A percentile compares a stretch with the other conserved stretches of the same genome.
These are phyloP conservation scores for Streptopelia turtur DNA, from an alignment of 2,797 vertebrate species.

Conservation along the genomic window DNA sequence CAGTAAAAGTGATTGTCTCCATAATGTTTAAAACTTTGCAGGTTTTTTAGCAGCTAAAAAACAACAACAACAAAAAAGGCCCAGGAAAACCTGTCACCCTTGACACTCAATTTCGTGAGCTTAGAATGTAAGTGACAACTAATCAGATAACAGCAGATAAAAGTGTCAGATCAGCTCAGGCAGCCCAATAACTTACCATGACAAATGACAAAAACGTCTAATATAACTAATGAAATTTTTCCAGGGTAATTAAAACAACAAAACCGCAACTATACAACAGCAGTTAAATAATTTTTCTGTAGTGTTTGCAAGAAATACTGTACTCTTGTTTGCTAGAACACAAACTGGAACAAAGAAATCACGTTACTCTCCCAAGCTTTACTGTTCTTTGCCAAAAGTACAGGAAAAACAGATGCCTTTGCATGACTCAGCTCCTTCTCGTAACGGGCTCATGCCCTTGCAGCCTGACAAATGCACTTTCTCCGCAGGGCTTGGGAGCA, in stretches of 20 bases:
- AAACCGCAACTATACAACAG: not conserved
- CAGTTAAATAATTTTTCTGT: not conserved
- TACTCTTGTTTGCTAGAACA: not conserved
- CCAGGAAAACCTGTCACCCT: not conserved
- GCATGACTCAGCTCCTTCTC: not conserved
- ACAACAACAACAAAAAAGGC: not conserved
- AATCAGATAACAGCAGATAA: not conserved
- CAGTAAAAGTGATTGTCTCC: not conserved
- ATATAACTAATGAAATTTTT: not conserved
- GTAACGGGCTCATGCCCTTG: not conserved
- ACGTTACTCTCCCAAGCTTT: not conserved
- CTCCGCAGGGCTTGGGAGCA: fast-evolving
- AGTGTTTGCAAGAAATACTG: not conserved
- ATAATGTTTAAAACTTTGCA: not conserved
- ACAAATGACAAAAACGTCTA: not conserved
- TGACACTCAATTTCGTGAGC: not conserved
- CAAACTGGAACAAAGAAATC: not conserved
- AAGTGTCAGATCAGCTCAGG: not conserved
- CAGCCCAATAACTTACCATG: not conserved
- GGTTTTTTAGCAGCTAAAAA: not conserved
- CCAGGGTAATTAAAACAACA: not conserved
- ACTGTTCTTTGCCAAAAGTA: not conserved
- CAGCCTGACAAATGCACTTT: not conserved
- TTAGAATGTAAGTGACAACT: not conserved
- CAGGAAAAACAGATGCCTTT: not conserved